These are phyloP conservation scores for Andrena hattorfiana DNA, from an alignment of 2,888 invertebrate genomes.

Conservation along the genomic window DNA sequence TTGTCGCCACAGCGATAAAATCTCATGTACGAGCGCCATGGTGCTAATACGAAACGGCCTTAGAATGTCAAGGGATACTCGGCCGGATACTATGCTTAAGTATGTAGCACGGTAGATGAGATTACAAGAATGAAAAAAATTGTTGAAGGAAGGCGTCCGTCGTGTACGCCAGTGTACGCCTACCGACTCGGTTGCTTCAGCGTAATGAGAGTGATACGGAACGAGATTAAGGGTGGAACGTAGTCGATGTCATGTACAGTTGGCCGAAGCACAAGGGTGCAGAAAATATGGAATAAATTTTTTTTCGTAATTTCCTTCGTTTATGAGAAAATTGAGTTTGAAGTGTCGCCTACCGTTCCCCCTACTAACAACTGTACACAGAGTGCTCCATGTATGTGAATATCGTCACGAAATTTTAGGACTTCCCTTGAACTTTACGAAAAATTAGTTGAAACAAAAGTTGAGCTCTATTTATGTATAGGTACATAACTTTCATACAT, in stretches of 20 bases:
- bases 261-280: too few relatives aligned
- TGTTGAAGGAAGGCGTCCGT: conserved; percentile 52
- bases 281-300: too few relatives aligned
- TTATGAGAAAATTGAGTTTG: too few relatives aligned
- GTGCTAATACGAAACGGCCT: conserved; percentile 4
- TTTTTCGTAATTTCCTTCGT: too few relatives aligned
- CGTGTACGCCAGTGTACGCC: conserved; percentile 63
- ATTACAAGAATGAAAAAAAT: conserved; percentile 38
- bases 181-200: conserved; percentile 30
- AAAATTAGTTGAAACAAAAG: too few relatives aligned
- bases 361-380: too few relatives aligned
- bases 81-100: conserved; percentile 6
- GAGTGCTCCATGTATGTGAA: too few relatives aligned
- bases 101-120: conserved; percentile 36
- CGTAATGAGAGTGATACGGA: conserved; percentile 18
- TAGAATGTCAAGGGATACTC: conserved; percentile 17
- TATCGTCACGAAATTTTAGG: too few relatives aligned
- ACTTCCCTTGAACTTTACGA: too few relatives aligned
- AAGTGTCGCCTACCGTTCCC: too few relatives aligned
- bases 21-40: not conserved
- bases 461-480: too few relatives aligned
- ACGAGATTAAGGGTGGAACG: conserved; percentile 16
- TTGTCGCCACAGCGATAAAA: not conserved
- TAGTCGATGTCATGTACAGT: not conserved
- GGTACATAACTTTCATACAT: too few relatives aligned